Conservation (phyloP, 2,113 vertebrate species). For the Pygoscelis adeliae region DNA sequence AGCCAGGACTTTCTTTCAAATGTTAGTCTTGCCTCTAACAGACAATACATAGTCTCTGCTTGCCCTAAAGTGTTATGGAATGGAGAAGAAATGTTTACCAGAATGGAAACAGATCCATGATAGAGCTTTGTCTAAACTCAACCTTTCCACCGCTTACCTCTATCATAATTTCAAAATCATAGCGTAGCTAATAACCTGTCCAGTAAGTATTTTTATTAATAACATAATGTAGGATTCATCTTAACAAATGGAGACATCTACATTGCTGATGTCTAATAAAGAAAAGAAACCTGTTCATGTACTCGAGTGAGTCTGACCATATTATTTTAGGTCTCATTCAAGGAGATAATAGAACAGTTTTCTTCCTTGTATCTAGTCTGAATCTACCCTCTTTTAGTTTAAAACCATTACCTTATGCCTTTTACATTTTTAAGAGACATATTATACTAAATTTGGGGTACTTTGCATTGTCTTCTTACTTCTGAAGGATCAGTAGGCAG, state of each 20-base stretch:
- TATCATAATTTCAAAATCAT: background rate
- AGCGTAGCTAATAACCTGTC: background rate
- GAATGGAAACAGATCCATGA: background rate
- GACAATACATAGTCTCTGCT: background rate
- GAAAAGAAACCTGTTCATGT: background rate
- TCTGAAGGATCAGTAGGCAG: background rate
- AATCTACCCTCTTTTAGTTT: background rate
- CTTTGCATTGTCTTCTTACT: background rate
- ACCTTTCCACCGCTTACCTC: background rate
- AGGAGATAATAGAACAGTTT: background rate
- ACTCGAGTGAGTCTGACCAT: background rate
- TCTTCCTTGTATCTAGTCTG: background rate
- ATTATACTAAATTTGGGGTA: background rate
- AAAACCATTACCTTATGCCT: background rate
- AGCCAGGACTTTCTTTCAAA: background rate
- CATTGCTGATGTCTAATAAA: background rate
- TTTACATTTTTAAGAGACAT: background rate
- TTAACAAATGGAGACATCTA: background rate
- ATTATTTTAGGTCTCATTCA: background rate
- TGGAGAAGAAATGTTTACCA: background rate
- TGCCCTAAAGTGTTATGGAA: background rate
- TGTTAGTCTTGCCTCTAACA: background rate
- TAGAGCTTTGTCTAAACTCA: background rate
- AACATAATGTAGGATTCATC: background rate
- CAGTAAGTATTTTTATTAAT: background rate